phyloP scores from a whole-genome alignment of 2,113 vertebrate species.

The Ginglymostoma cirratum region DNA sequence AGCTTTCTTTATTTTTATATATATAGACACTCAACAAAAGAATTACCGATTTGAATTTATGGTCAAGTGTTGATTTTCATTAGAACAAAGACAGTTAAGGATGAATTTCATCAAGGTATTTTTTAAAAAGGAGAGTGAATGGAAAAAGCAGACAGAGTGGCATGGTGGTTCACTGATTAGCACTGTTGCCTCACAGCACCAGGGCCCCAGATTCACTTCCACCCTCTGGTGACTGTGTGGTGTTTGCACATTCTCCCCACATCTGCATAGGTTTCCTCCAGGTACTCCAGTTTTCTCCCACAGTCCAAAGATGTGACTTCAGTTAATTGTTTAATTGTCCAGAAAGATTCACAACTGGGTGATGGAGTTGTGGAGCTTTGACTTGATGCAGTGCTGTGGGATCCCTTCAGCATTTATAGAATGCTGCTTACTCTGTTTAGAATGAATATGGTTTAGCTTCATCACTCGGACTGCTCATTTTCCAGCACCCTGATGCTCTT shows the following conservation, averaged over 20 bases:
- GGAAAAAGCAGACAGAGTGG: background rate
- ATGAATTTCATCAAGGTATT: background rate
- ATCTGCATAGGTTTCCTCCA: too few relatives aligned
- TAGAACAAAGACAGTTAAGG: background rate
- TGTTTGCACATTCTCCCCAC: too few relatives aligned
- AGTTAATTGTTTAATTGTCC: background rate
- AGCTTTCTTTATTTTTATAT: background rate
- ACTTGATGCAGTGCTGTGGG: background rate
- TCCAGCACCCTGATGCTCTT: background rate
- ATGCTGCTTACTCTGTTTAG: background rate
- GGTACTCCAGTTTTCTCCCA: too few relatives aligned
- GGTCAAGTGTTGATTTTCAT: background rate
- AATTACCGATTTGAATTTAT: background rate
- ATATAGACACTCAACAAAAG: background rate
- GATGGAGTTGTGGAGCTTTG: too few relatives aligned
- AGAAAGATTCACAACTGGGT: background rate
- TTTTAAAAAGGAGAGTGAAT: background rate
- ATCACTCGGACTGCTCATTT: background rate
- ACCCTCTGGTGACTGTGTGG: too few relatives aligned
- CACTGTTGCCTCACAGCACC: too few relatives aligned
- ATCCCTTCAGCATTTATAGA: background rate
- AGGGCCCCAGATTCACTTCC: too few relatives aligned
- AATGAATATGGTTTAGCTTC: background rate
- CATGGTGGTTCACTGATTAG: too few relatives aligned
- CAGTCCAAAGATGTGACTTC: background rate